Evolutionary conservation across 2,797 vertebrate genomes (phyloP).

Genomic region (Salarias fasciatus): DNA sequence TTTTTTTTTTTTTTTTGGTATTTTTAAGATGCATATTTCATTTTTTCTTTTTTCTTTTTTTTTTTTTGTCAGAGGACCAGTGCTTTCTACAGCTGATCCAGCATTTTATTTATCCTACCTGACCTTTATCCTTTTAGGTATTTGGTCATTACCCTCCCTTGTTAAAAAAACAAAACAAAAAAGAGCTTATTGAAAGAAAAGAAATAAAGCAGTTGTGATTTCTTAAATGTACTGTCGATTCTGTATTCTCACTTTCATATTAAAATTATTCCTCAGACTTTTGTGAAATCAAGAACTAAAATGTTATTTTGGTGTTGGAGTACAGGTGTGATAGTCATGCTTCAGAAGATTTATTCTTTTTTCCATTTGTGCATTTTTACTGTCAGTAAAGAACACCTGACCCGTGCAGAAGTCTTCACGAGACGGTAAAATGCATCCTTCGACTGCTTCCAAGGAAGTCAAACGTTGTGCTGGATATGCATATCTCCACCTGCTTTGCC

Average conservation of each 20-base stretch:
- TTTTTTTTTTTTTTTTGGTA: constrained; percentile 83
- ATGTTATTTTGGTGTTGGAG: too few species aligned
- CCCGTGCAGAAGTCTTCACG: too few species aligned
- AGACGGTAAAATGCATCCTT: too few species aligned
- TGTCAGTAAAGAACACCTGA: too few species aligned
- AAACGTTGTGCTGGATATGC: too few species aligned
- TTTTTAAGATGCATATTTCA: constrained; percentile 78
- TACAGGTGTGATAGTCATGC: too few species aligned
- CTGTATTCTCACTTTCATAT: constrained; percentile 58
- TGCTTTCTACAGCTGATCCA: constrained; percentile 75
- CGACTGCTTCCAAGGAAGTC: too few species aligned
- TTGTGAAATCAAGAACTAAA: too few species aligned
- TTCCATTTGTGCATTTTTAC: too few species aligned
- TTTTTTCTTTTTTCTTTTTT: constrained; percentile 82
- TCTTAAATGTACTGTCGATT: constrained; percentile 74
- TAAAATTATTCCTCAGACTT: constrained; percentile 22
- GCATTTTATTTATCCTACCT: constrained; percentile 85
- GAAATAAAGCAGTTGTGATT: constrained; percentile 86
- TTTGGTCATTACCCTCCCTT: constrained; percentile 93
- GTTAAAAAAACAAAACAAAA: constrained; percentile 76
- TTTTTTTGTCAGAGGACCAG: constrained; percentile 75
- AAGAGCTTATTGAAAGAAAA: constrained; percentile 93
- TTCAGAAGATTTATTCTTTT: too few species aligned
- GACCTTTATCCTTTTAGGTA: constrained; percentile 94
- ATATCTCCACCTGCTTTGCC: too few species aligned